Evolutionary conservation across 1,140 invertebrate species (phyloP), one percentile per base, ranked within the genome.

Genomic region (Ephestia elutella): DNA sequence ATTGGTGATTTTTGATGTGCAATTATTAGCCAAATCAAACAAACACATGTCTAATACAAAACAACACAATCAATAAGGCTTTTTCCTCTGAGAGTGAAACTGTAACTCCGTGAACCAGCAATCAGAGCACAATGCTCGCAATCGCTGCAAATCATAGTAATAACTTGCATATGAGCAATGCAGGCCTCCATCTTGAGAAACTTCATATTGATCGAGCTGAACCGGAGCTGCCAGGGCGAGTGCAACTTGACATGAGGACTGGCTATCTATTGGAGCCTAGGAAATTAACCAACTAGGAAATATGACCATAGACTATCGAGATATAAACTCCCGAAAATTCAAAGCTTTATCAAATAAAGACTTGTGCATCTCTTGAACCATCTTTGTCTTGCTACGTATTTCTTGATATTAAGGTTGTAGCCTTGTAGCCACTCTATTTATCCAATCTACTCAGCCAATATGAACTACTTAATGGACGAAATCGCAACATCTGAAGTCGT

Each of bases 141-240:
- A 44, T 44, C 38, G 15, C n/a, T 11, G 50, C 50, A 53, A 53
- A 53, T 53, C 50, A 53, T 17, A 25, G 50, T 53, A 53, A 53
- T 53, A 21, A 53, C 50, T 53, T 44, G 38, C 38, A 44, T 44
- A 44, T 44, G 38, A 44, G 38, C 38, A 15, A 15, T 44, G 38
- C 38, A 44, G n/a, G n/a, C 2, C n/a, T 44, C n/a, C 15, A 15
- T 44, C 13, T 44, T 15, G 15, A 1, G 4, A 11, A 44, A 13
- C 4, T 44, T 44, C 15, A 44, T 10, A 44, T 44, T 44, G 38
- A 15, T 15, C 38, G 15, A 44, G 38, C 15, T 15, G 38, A 2
- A n/a, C 1, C 1, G 30, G 30, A 8, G 11, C 3, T 3, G 30
- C 7, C 3, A 32, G 30, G 30, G 30, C 30, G 11, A 32, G 30